Evolutionary conservation across 2,797 vertebrate species (phyloP).

Genomic region (Perodicticus potto): DNA sequence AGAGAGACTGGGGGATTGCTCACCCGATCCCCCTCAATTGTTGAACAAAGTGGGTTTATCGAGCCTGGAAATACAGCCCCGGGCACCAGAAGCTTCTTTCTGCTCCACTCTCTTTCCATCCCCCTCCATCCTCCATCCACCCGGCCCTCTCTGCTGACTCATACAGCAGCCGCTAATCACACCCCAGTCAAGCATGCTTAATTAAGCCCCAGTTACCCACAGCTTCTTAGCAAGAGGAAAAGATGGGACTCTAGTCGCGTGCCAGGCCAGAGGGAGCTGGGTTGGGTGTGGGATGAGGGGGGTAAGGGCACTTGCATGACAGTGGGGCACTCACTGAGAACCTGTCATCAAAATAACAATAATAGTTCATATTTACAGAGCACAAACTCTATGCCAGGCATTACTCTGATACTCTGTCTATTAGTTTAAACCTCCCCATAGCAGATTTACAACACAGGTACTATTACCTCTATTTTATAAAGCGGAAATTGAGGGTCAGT

Average conservation of each 20-base stretch:
- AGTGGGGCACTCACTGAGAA: neutral
- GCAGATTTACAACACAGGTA: neutral
- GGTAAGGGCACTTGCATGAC: rapidly evolving
- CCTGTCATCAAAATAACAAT: neutral
- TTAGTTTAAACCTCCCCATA: neutral
- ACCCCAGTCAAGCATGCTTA: conserved; percentile 55
- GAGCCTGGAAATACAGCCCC: neutral
- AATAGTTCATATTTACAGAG: neutral
- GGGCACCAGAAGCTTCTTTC: neutral
- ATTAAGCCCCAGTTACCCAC: conserved; percentile 67
- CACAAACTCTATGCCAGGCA: neutral
- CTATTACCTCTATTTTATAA: neutral
- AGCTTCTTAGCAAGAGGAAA: conserved; percentile 30
- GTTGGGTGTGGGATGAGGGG: neutral
- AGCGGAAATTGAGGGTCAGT: neutral
- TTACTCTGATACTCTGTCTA: neutral
- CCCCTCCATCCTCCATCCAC: too few relatives aligned
- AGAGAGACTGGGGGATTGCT: neutral
- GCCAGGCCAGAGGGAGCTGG: neutral
- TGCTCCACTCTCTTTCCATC: neutral
- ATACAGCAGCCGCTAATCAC: conserved; percentile 60
- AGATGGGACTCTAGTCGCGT: neutral
- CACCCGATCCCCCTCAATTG: neutral
- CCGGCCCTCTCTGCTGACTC: conserved; percentile 51
- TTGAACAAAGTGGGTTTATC: neutral